Percentiles rank a stretch among this genome's conserved stretches.
These are phyloP conservation scores for Morpho achilles DNA, from an alignment of 2,888 invertebrate species.

Conservation along the genomic window DNA sequence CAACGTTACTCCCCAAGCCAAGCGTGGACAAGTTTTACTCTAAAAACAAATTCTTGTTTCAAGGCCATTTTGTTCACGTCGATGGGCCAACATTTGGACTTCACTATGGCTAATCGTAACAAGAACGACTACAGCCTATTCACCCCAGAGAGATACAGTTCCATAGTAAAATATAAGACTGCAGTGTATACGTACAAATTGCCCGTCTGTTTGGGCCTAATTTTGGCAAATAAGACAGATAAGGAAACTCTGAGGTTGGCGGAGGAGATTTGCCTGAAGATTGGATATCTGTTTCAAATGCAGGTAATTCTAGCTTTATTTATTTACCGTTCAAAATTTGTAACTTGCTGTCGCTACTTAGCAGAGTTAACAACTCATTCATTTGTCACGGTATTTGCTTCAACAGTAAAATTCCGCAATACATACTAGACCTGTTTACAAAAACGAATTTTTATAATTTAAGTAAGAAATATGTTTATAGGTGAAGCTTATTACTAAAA, in stretches of 20 bases:
- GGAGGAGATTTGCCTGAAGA: slow-evolving; percentile 88
- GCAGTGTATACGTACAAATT: slow-evolving; percentile 93
- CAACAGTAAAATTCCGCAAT: too few relatives aligned
- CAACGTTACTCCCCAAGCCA: too few relatives aligned
- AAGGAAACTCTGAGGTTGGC: slow-evolving; percentile 84
- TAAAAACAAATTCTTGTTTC: too few relatives aligned
- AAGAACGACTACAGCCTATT: slow-evolving; percentile 70
- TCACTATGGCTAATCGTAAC: slow-evolving; percentile 74
- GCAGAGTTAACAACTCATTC: too few relatives aligned
- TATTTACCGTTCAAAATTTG: too few relatives aligned
- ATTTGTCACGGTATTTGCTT: too few relatives aligned
- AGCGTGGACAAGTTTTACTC: too few relatives aligned
- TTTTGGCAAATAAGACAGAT: slow-evolving; percentile 85
- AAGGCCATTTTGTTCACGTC: slow-evolving; percentile 80
- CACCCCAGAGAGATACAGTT: slow-evolving; percentile 89
- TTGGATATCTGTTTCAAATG: slow-evolving; percentile 95
- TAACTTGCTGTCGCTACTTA: too few relatives aligned
- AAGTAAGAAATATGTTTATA: too few relatives aligned
- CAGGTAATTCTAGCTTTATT: slow-evolving; percentile 75
- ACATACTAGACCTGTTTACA: too few relatives aligned
- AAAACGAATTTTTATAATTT: too few relatives aligned
- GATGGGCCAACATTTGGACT: slow-evolving; percentile 90
- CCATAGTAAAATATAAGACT: slow-evolving; percentile 93
- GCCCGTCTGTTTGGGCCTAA: slow-evolving; percentile 91
- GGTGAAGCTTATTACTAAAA: too few relatives aligned